These are phyloP conservation scores for Gnathonemus longibarbis DNA, from an alignment of 2,113 vertebrate genomes.

Conservation along the genomic window DNA sequence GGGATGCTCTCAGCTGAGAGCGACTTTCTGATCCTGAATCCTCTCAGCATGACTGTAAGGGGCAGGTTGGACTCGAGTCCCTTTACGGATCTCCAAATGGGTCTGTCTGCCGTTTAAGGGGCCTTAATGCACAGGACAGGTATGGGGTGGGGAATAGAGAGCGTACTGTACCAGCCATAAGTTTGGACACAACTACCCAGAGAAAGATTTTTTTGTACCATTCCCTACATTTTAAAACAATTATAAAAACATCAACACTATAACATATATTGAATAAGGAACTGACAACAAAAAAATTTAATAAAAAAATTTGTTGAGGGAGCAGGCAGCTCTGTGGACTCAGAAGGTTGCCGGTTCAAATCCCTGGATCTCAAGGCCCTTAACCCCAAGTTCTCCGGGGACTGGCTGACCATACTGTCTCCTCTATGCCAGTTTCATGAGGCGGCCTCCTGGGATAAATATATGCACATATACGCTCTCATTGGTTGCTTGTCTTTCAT, in stretches of 20 bases:
- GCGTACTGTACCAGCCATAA: neutral
- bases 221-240: neutral
- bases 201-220: neutral
- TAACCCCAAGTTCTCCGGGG: neutral
- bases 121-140: neutral
- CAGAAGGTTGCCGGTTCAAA: neutral
- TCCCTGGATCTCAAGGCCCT: neutral
- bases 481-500: neutral
- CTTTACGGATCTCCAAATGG: neutral
- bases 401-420: neutral
- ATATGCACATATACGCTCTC: neutral
- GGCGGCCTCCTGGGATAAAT: neutral
- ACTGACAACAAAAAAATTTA: neutral
- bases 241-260: neutral
- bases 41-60: neutral
- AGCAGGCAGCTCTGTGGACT: neutral
- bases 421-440: neutral
- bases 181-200: neutral
- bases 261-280: neutral
- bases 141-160: neutral
- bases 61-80: neutral
- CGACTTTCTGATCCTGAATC: neutral
- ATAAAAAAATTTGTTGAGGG: neutral
- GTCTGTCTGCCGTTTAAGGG: neutral
- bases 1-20: neutral